phyloP scores from a whole-genome alignment of 2,113 vertebrate genomes.

The Salvator merianae region DNA sequence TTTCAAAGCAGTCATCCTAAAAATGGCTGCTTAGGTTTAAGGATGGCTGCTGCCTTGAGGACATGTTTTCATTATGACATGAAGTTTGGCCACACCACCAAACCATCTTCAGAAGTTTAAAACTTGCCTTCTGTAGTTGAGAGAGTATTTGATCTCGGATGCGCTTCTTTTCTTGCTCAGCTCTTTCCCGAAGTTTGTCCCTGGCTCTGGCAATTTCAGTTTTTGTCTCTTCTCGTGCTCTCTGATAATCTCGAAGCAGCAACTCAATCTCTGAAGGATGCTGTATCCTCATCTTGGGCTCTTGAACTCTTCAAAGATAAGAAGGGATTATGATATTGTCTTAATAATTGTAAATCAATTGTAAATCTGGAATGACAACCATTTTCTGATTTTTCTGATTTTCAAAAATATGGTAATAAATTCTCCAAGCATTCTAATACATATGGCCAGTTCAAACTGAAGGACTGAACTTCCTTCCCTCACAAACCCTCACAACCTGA shows the following conservation, averaged over 20 bases:
- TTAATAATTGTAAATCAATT: constrained; percentile 15
- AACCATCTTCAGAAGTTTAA: neutral
- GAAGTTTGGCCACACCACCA: neutral
- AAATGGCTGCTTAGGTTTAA: neutral
- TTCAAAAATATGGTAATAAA: constrained; percentile 1
- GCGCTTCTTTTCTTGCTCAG: constrained; percentile 87
- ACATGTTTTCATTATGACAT: neutral
- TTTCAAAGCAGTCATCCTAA: no score
- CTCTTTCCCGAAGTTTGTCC: constrained; percentile 84
- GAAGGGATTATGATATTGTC: neutral
- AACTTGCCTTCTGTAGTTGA: constrained; percentile 80
- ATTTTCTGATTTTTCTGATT: neutral
- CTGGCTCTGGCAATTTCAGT: constrained; percentile 88
- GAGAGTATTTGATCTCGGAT: constrained; percentile 82
- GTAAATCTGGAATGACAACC: neutral
- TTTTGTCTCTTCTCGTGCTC: constrained; percentile 88
- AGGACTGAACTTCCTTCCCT: no score
- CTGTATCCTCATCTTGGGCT: constrained; percentile 66
- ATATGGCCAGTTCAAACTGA: no score
- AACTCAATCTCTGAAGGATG: constrained; percentile 86
- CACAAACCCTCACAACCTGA: no score
- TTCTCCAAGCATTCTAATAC: neutral
- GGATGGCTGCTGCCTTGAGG: neutral
- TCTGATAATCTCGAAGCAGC: constrained; percentile 86
- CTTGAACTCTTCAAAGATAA: constrained; percentile 59